phyloP scores from a whole-genome alignment of 2,797 vertebrate species.

The Pteronotus mesoamericanus region DNA sequence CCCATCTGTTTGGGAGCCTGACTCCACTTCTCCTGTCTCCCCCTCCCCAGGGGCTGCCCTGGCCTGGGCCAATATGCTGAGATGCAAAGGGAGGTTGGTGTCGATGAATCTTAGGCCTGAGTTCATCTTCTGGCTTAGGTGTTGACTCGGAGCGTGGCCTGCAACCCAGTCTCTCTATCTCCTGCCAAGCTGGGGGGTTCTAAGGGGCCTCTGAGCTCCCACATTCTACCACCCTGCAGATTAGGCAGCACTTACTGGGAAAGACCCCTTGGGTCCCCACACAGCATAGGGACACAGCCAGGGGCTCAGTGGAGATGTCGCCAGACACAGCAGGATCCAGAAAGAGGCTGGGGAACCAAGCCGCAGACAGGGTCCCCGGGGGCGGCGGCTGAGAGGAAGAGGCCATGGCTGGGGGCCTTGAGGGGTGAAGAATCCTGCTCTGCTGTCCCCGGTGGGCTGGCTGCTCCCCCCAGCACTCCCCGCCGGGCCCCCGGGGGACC shows the following conservation, averaged over 20 bases:
- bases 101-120: neutral
- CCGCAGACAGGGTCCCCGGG: constrained; percentile 69
- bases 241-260: neutral
- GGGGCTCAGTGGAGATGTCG: neutral
- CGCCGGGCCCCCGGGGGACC: constrained; percentile 85
- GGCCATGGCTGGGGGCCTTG: constrained; percentile 27
- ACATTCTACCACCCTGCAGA: neutral
- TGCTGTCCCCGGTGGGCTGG: constrained; percentile 69
- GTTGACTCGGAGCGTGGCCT: neutral
- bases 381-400: constrained; percentile 77
- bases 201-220: neutral
- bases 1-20: neutral
- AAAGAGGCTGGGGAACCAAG: neutral
- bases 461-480: constrained; percentile 71
- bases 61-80: neutral
- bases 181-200: neutral
- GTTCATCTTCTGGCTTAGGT: neutral
- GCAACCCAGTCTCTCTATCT: neutral
- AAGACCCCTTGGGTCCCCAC: neutral
- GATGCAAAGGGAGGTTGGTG: neutral
- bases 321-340: neutral
- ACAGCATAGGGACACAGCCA: neutral
- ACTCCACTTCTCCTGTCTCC: neutral
- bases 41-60: neutral
- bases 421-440: constrained; percentile 55